Evolutionary conservation across 2,888 invertebrate species (phyloP).

Genomic region (Anodontia alba): DNA sequence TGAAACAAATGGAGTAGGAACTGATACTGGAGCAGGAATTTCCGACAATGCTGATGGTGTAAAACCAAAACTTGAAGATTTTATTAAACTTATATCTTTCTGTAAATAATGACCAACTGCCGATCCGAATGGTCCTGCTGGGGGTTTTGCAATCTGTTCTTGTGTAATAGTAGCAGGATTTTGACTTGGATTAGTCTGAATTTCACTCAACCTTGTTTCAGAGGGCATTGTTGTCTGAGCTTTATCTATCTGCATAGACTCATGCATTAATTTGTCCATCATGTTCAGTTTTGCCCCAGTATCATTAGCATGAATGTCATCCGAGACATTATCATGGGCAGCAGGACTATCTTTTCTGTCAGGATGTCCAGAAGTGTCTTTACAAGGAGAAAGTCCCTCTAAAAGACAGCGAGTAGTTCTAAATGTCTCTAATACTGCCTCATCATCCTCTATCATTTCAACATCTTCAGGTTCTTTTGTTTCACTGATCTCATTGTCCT

Average conservation of each 20-base stretch:
- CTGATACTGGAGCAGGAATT: background rate
- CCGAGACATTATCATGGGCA: background rate
- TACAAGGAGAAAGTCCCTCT: slow-evolving; percentile 49
- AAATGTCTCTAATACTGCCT: slow-evolving; percentile 44
- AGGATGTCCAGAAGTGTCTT: background rate
- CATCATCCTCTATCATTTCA: slow-evolving; percentile 10
- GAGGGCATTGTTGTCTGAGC: no score
- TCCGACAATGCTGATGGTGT: background rate
- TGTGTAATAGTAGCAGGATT: background rate
- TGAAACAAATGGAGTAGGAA: background rate
- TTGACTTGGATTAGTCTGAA: background rate
- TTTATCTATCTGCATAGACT: no score
- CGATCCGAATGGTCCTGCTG: background rate
- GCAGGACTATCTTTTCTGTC: background rate
- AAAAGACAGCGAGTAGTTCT: slow-evolving; percentile 39
- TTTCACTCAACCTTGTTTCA: background rate
- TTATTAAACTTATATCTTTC: background rate
- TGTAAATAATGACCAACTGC: background rate
- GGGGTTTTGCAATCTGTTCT: background rate
- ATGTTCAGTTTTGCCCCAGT: background rate
- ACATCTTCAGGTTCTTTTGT: background rate
- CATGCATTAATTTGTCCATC: background rate
- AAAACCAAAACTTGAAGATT: slow-evolving; percentile 41
- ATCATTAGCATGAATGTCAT: background rate
- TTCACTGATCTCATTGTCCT: no score